Evolutionary conservation across 2,797 vertebrate species (phyloP).

Genomic region (Cetoscarus ocellatus): DNA sequence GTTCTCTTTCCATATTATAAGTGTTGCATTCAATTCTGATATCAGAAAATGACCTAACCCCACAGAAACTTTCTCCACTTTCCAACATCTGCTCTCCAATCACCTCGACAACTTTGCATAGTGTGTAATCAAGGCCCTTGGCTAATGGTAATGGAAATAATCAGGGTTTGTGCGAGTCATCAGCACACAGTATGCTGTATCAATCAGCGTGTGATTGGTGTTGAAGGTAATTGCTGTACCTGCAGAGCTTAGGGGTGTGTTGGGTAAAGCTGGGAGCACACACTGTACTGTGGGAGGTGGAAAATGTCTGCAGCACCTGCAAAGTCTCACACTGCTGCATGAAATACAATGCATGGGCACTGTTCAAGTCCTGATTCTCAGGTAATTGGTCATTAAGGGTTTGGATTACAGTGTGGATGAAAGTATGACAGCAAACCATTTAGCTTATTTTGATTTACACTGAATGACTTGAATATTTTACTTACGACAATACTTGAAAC

Average conservation of each 20-base stretch:
- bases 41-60: slow-evolving; percentile 27
- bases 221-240: slow-evolving; percentile 66
- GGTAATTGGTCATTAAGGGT: not conserved
- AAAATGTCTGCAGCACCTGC: slow-evolving; percentile 29
- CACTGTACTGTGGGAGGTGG: slow-evolving; percentile 4
- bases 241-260: slow-evolving; percentile 26
- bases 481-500: too few species aligned
- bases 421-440: too few species aligned
- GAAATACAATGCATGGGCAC: not conserved
- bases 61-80: slow-evolving; percentile 24
- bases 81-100: slow-evolving; percentile 54
- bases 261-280: slow-evolving; percentile 33
- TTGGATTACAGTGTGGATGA: too few species aligned
- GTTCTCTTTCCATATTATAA: not conserved
- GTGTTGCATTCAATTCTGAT: not conserved
- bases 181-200: slow-evolving; percentile 67
- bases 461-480: too few species aligned
- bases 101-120: slow-evolving; percentile 47
- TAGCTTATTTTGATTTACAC: too few species aligned
- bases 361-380: not conserved
- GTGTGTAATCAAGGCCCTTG: slow-evolving; percentile 63
- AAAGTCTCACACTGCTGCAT: not conserved
- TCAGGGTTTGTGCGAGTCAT: slow-evolving; percentile 64
- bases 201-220: slow-evolving; percentile 72
- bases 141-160: slow-evolving; percentile 67